Base-by-base conservation (phyloP, 2,113 vertebrate genomes). In the Tyto alba region DNA sequence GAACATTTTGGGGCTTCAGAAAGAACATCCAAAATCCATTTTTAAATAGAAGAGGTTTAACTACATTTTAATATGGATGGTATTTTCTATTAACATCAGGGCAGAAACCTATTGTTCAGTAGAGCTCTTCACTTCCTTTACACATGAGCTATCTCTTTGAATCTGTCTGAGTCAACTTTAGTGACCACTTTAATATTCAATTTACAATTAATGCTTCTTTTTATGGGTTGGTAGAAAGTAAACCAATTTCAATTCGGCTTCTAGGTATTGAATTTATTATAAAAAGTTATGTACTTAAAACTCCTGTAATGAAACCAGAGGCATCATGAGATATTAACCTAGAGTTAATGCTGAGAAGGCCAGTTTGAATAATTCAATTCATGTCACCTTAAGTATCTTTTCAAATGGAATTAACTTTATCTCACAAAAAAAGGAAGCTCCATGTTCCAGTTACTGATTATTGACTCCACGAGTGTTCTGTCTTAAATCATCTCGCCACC, bases 281-380 rank as follows among this genome's bases (percentile, higher is more conserved):
- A 97, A 97, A 98, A 98, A 97, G 97, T 98, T 97, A 98, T 96
- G 89, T 97, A 97, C 96, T 97, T 97, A 97, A 97, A 98, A 96
- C 93, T 97, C 96, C 80, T 96, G 78, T 97, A 98, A 97, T 98
- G 96, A 98, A 98, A 97, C 94, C 89, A 94, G 90, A 97, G 91
- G 90, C 95, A 97, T 97, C 97, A 95, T 95, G 94, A 97, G 96
- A 97, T 98, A 98, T 96, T 98, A 98, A 98, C 96, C 95, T 86
- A 90, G 92, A 96, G 94, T 96, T 97, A 97, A 97, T 96, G 96
- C 95, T 97, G 96, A 96, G 96, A 95, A 97, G 96, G 92, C 91
- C 91, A 91, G 94, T 96, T 97, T 97, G 96, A 97, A 97, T 97
- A 97, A 98, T 97, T 98, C 97, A 97, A 94, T 96, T 97, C 93